A percentile compares a stretch with the other conserved stretches of the same genome.
phyloP scores from a whole-genome alignment of 2,888 invertebrate species.

The Carterocephalus palaemon region DNA sequence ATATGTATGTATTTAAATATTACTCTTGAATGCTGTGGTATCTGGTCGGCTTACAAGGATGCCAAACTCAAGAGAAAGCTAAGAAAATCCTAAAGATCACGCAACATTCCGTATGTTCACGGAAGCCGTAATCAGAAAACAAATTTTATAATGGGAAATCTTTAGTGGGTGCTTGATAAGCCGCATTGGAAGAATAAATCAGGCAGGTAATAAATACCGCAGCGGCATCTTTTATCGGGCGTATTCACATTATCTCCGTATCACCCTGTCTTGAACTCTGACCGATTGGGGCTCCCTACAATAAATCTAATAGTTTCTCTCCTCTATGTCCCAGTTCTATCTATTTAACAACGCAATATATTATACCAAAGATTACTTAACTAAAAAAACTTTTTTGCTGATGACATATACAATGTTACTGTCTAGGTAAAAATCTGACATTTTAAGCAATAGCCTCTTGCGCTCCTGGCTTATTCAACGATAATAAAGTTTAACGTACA shows the following conservation, averaged over 20 bases:
- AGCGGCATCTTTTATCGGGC: conserved; percentile 19
- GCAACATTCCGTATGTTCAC: conserved; percentile 14
- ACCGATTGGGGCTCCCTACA: conserved; percentile 37
- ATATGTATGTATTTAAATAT: no score
- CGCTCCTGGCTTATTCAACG: no score
- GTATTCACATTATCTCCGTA: conserved; percentile 34
- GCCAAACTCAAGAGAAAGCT: not conserved
- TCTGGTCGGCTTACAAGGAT: no score
- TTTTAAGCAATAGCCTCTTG: no score
- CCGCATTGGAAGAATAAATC: conserved; percentile 18
- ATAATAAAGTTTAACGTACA: no score
- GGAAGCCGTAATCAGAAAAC: conserved; percentile 28
- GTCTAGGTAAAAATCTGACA: no score
- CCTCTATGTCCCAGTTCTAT: conserved; percentile 10
- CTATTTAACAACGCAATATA: conserved; percentile 6
- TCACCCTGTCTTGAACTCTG: conserved; percentile 45
- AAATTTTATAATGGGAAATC: conserved; percentile 29
- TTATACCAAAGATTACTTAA: no score
- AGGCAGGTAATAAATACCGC: conserved; percentile 15
- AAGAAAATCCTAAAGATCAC: conserved; percentile 10
- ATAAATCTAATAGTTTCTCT: conserved; percentile 39
- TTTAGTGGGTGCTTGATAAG: conserved; percentile 16
- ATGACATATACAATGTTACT: no score
- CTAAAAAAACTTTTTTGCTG: no score
- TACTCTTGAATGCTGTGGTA: no score